These are phyloP conservation scores for Ametastegia equiseti DNA, from an alignment of 2,888 invertebrate genomes.

Conservation along the genomic window DNA sequence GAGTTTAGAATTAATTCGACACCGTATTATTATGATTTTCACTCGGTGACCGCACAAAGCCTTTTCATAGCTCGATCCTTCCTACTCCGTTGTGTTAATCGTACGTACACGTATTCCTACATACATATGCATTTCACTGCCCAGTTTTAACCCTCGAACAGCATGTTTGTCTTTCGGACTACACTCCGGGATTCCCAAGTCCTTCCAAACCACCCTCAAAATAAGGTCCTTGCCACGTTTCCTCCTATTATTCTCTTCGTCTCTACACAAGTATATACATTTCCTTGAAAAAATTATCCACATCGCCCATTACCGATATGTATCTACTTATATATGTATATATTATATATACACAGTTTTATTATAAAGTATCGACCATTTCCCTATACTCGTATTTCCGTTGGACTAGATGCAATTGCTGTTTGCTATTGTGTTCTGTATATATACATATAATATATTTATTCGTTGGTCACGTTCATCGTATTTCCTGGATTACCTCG, in stretches of 20 bases:
- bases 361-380: too few relatives aligned
- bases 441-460: neutral
- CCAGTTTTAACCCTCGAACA: neutral
- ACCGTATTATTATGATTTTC: slow-evolving; percentile 35
- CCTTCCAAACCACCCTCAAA: neutral
- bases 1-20: slow-evolving; percentile 41
- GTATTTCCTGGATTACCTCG: neutral
- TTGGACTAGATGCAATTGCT: neutral
- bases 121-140: slow-evolving; percentile 26
- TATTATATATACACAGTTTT: too few relatives aligned
- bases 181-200: neutral
- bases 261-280: neutral
- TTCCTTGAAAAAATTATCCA: neutral
- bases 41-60: slow-evolving; percentile 38
- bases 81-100: slow-evolving; percentile 29
- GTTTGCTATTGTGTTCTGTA: neutral
- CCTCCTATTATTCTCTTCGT: neutral
- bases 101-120: slow-evolving; percentile 29
- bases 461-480: slow-evolving; percentile 21
- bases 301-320: neutral
- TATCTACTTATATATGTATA: neutral
- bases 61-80: slow-evolving; percentile 23
- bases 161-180: neutral
- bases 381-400: neutral
- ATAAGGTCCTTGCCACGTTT: neutral